phyloP scores from a whole-genome alignment of 2,113 vertebrate genomes.

The Solenodon paradoxus region DNA sequence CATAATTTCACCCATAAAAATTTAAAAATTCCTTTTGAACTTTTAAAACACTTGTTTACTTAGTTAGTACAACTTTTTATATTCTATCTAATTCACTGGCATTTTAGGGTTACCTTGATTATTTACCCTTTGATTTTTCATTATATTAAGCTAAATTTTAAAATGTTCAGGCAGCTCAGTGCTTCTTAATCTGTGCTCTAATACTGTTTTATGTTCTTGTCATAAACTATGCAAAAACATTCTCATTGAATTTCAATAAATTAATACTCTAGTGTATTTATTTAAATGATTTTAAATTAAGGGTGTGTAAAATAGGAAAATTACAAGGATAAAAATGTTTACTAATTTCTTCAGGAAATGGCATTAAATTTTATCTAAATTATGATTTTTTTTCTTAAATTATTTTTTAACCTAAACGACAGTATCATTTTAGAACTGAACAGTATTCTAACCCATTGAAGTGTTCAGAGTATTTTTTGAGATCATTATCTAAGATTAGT shows the following conservation, averaged over 20 bases:
- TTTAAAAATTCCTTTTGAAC: slow-evolving; percentile 27
- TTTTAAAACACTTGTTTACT: not conserved
- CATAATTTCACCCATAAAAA: not conserved
- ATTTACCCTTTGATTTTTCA: slow-evolving; percentile 34
- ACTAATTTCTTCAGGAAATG: not conserved
- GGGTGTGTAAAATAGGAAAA: not conserved
- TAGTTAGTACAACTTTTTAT: not conserved
- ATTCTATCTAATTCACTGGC: not conserved
- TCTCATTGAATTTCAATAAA: slow-evolving; percentile 13
- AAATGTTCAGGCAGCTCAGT: not conserved
- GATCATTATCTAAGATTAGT: no score
- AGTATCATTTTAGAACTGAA: slow-evolving; percentile 19
- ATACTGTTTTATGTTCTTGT: slow-evolving; percentile 44
- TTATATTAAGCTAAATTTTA: slow-evolving; percentile 27
- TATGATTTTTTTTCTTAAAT: slow-evolving; percentile 22
- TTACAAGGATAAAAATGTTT: not conserved
- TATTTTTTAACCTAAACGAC: slow-evolving; percentile 31
- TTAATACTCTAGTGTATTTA: not conserved
- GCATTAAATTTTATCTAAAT: slow-evolving; percentile 22
- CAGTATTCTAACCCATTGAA: not conserved
- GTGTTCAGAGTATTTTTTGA: not conserved
- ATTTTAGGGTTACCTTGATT: not conserved
- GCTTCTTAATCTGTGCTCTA: not conserved
- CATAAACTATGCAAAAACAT: slow-evolving; percentile 36
- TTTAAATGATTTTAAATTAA: slow-evolving; percentile 16